These are phyloP conservation scores for Ameiurus melas DNA, from an alignment of 2,113 vertebrate species.

Conservation along the genomic window DNA sequence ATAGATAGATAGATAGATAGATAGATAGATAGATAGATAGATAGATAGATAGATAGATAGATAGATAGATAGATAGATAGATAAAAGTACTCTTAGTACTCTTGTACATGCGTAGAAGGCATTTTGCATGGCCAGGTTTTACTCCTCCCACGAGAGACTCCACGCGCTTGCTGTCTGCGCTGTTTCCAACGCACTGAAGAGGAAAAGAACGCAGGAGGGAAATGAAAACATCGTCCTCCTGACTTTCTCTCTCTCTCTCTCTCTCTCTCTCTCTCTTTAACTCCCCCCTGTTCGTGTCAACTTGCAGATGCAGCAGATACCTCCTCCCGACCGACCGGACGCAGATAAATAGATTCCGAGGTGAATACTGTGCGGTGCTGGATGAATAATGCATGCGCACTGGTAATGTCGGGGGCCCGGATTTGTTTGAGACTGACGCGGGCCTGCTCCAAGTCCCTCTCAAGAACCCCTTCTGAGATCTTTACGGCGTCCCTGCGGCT, in stretches of 20 bases:
- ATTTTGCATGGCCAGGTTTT: conserved; percentile 28
- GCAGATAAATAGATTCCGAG: conserved; percentile 35
- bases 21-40: not conserved
- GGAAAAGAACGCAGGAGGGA: conserved; percentile 38
- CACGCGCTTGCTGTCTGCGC: conserved; percentile 16
- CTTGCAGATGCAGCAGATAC: conserved; percentile 38
- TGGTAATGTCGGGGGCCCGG: conserved; percentile 3
- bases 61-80: not conserved
- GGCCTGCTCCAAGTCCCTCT: conserved; percentile 1
- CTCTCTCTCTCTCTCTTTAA: no score
- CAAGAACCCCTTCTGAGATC: not conserved
- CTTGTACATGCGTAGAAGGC: conserved; percentile 19
- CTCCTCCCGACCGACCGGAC: conserved; percentile 37
- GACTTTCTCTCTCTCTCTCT: not conserved
- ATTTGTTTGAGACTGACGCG: conserved; percentile 46
- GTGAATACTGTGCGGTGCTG: conserved; percentile 28
- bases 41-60: not conserved
- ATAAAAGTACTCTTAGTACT: not conserved
- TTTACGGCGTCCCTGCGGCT: not conserved
- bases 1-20: not conserved
- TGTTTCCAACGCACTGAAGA: conserved; percentile 31
- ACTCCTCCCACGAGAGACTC: conserved; percentile 32
- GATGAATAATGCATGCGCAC: conserved; percentile 46
- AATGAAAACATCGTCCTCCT: conserved; percentile 36
- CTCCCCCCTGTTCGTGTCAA: conserved; percentile 33